Conservation (phyloP, 64 coral and sea anemone species). For the Montipora foliosa region DNA sequence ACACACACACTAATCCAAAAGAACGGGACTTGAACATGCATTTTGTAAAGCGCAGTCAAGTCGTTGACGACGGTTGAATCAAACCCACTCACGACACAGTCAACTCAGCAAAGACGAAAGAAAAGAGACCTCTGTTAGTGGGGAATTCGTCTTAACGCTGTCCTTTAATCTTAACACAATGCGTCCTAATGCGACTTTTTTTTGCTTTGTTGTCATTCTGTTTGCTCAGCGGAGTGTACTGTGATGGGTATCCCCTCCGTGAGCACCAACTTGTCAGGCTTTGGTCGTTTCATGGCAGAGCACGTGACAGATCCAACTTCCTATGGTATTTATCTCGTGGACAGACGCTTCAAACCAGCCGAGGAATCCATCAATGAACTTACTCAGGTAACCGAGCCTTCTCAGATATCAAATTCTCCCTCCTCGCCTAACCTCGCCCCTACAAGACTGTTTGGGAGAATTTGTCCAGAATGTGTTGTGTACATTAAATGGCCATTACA, state of each 20-base stretch:
- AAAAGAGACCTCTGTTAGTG: too few species aligned
- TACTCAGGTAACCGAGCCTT: conserved; percentile 43
- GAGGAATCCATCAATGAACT: conserved; percentile 94
- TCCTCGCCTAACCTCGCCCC: background rate
- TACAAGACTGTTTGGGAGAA: background rate
- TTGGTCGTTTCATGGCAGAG: conserved; percentile 98
- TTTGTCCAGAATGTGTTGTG: background rate
- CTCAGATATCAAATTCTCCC: background rate
- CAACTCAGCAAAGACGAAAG: too few species aligned
- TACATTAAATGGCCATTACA: background rate
- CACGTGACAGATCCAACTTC: conserved; percentile 95
- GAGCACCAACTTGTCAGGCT: conserved; percentile 94
- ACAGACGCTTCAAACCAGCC: conserved; percentile 84
- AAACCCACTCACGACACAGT: too few species aligned
- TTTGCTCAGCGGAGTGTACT: conserved; percentile 87
- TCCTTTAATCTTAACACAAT: too few species aligned
- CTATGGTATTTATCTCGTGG: conserved; percentile 96
- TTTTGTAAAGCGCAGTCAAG: too few species aligned
- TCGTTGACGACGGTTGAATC: too few species aligned
- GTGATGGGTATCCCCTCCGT: conserved; percentile 97
- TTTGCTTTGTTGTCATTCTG: background rate
- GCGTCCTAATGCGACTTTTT: background rate
- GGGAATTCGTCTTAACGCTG: too few species aligned
- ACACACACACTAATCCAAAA: too few species aligned
- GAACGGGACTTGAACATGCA: too few species aligned